phyloP scores from a whole-genome alignment of 2,888 invertebrate genomes.

The Conops quadrifasciatus region DNA sequence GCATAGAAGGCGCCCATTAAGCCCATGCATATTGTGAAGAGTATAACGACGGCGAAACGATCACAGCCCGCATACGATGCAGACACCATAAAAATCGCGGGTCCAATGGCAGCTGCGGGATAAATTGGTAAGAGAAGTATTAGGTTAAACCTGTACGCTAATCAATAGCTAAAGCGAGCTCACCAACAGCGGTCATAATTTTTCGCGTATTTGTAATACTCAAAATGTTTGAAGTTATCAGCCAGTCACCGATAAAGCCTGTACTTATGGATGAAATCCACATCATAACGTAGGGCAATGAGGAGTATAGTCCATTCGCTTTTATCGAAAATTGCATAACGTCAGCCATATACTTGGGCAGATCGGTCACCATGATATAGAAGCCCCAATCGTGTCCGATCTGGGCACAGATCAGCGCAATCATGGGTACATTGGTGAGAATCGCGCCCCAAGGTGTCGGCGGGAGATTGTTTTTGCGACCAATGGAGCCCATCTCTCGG shows the following conservation, averaged over 20 bases:
- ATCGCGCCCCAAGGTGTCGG: conserved; percentile 78
- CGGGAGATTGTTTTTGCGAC: conserved; percentile 68
- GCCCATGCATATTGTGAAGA: conserved; percentile 75
- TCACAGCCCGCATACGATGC: conserved; percentile 77
- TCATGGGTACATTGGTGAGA: conserved; percentile 74
- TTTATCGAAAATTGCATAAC: conserved; percentile 71
- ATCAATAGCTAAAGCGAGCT: conserved; percentile 48
- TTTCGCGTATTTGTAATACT: conserved; percentile 62
- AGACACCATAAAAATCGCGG: conserved; percentile 73
- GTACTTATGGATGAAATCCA: conserved; percentile 71
- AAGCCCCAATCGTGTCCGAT: conserved; percentile 74
- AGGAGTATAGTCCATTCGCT: conserved; percentile 70
- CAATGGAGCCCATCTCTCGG: conserved; percentile 70
- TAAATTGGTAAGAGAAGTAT: background rate
- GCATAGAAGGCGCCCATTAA: conserved; percentile 77
- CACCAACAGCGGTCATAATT: conserved; percentile 75
- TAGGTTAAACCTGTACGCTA: background rate
- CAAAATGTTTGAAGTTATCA: conserved; percentile 70
- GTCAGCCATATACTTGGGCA: conserved; percentile 72
- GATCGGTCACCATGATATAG: conserved; percentile 73
- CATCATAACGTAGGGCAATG: conserved; percentile 72
- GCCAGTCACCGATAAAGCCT: conserved; percentile 75
- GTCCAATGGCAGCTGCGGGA: conserved; percentile 72
- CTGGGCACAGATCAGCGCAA: conserved; percentile 80
- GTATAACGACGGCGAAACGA: conserved; percentile 69